Percentiles rank a stretch among this genome's conserved stretches.
Conservation (phyloP, 2,888 invertebrate species). For the Pristionchus japonicus region DNA sequence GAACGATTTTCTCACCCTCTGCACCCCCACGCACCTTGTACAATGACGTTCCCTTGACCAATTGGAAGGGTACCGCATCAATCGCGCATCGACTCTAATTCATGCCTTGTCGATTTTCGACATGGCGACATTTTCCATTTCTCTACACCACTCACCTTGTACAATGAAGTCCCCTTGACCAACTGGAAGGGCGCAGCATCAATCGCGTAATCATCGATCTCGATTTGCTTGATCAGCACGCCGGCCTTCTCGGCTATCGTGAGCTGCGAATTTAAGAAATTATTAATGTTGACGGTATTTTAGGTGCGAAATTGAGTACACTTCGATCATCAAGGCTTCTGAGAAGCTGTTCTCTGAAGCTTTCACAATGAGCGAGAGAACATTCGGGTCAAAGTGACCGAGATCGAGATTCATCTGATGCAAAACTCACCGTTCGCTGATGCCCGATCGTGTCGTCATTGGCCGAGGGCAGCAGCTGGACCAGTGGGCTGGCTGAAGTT, state of each 20-base stretch:
- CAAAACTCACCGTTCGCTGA: constrained; percentile 5
- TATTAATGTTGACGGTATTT: too few species aligned
- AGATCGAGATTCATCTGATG: too few species aligned
- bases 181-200: constrained; percentile 67
- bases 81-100: too few species aligned
- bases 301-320: too few species aligned
- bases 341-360: too few species aligned
- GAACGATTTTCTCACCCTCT: too few species aligned
- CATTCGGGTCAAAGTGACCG: too few species aligned
- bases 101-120: neutral
- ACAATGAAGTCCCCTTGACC: constrained; percentile 61
- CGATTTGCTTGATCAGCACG: neutral
- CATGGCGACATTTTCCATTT: neutral
- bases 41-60: constrained; percentile 61
- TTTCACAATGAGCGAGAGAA: too few species aligned
- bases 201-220: constrained; percentile 53
- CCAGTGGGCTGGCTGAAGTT: neutral
- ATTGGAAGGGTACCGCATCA: too few species aligned
- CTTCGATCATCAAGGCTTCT: too few species aligned
- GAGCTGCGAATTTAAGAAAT: neutral
- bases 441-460: constrained; percentile 11
- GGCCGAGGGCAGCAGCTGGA: neutral
- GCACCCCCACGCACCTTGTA: constrained; percentile 62
- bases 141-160: too few species aligned
- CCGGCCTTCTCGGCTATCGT: constrained; percentile 29